These are phyloP conservation scores for Notothenia rossii DNA, from an alignment of 2,113 vertebrate species.

Conservation along the genomic window DNA sequence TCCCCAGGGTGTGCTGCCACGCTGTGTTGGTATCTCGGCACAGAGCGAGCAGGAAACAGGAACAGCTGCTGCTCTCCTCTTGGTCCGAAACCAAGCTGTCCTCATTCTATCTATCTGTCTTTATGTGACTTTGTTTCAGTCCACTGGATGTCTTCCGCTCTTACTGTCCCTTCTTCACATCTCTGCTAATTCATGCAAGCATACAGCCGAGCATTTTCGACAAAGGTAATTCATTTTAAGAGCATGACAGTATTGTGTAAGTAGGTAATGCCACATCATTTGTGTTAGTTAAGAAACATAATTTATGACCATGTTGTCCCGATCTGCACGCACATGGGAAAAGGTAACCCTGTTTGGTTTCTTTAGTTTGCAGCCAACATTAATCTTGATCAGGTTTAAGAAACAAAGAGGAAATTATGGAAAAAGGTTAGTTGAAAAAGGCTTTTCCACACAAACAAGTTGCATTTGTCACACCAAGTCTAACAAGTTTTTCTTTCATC, in stretches of 20 bases:
- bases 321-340: not conserved
- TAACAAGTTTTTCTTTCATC: slow-evolving; percentile 30
- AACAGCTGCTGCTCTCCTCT: slow-evolving; percentile 74
- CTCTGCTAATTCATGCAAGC: slow-evolving; percentile 23
- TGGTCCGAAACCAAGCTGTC: slow-evolving; percentile 64
- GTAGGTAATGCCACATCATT: not conserved
- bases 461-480: slow-evolving; percentile 23
- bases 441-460: not conserved
- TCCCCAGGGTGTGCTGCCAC: slow-evolving; percentile 64
- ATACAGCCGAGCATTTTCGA: not conserved
- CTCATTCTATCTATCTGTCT: slow-evolving; percentile 71
- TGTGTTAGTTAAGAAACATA: not conserved
- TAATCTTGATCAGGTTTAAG: not conserved
- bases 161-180: slow-evolving; percentile 1
- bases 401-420: slow-evolving; percentile 17
- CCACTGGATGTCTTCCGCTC: slow-evolving; percentile 10
- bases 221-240: not conserved
- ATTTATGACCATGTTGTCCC: not conserved
- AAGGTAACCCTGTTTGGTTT: slow-evolving; percentile 9
- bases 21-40: slow-evolving; percentile 59
- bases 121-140: slow-evolving; percentile 42
- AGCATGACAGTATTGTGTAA: too few species aligned
- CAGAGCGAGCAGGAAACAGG: slow-evolving; percentile 63
- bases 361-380: not conserved
- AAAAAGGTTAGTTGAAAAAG: not conserved